Percentiles rank a stretch among this genome's conserved stretches.
These are phyloP conservation scores for Epicauta chinensis DNA, from an alignment of 1,140 invertebrate genomes.

Conservation along the genomic window DNA sequence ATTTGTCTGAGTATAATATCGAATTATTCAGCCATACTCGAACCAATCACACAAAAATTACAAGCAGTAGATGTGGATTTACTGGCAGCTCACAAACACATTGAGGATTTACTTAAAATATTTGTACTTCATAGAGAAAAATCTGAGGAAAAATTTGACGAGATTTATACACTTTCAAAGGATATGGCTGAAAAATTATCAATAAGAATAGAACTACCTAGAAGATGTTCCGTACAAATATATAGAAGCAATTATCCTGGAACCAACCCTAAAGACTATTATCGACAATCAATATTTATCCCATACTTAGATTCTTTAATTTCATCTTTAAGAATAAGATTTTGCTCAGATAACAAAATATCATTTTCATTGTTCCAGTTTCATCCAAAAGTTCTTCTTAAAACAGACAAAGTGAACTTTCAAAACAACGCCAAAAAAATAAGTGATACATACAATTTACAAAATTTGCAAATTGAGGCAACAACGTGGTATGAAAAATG, in stretches of 20 bases:
- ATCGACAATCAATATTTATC: background rate
- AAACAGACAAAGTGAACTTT: no score
- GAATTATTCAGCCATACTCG: background rate
- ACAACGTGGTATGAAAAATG: slow-evolving; percentile 1
- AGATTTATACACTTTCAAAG: background rate
- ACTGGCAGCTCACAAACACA: background rate
- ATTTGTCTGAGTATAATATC: background rate
- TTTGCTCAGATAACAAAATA: background rate
- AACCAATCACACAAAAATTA: background rate
- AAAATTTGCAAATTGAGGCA: background rate
- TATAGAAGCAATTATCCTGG: background rate
- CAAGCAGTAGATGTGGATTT: background rate
- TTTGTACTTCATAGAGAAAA: background rate
- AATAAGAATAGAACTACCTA: background rate
- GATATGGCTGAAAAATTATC: background rate
- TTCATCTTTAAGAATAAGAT: background rate
- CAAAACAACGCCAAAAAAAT: slow-evolving; percentile 2
- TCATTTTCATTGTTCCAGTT: background rate
- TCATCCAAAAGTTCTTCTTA: slow-evolving; percentile 1
- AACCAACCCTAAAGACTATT: background rate
- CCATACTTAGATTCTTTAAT: slow-evolving; percentile 1
- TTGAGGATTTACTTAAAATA: background rate
- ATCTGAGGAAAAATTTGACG: background rate
- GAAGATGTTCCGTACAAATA: background rate
- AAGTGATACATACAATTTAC: background rate